Evolutionary conservation across 2,797 vertebrate genomes (phyloP).

Genomic region (Poeciliopsis turneri): DNA sequence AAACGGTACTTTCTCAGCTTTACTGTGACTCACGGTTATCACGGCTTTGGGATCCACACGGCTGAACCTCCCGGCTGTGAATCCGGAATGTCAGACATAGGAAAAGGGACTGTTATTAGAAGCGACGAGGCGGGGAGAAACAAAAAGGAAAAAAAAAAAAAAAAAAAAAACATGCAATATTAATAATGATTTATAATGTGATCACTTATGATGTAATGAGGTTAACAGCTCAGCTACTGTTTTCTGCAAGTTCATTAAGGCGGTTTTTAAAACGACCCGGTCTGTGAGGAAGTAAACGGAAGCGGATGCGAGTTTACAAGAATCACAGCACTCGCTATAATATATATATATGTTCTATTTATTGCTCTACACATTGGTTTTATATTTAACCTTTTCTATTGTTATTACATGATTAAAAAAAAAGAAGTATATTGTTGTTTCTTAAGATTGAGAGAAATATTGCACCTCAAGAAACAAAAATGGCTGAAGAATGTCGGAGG

Average conservation of each 20-base stretch:
- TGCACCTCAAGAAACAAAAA: slow-evolving; percentile 83
- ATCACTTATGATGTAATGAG: slow-evolving; percentile 42
- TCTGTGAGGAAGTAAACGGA: slow-evolving; percentile 50
- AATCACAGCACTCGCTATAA: slow-evolving; percentile 63
- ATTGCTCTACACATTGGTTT: slow-evolving; percentile 80
- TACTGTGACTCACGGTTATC: slow-evolving; percentile 65
- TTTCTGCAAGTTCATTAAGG: slow-evolving; percentile 50
- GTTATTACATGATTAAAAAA: slow-evolving; percentile 68
- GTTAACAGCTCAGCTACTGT: slow-evolving; percentile 42
- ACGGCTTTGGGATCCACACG: slow-evolving; percentile 49
- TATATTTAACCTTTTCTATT: slow-evolving; percentile 81
- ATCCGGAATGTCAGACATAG: slow-evolving; percentile 45
- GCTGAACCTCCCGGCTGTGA: slow-evolving; percentile 40
- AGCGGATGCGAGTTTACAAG: slow-evolving; percentile 66
- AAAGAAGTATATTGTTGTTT: slow-evolving; percentile 61
- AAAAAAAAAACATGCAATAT: slow-evolving; percentile 27
- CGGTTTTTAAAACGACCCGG: slow-evolving; percentile 39
- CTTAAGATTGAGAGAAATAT: slow-evolving; percentile 77
- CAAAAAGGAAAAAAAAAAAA: too few relatives aligned
- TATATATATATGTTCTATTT: slow-evolving; percentile 74
- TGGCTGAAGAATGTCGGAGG: slow-evolving; percentile 96
- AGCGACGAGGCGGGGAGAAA: background rate
- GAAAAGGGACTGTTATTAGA: background rate
- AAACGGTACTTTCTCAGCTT: slow-evolving; percentile 71
- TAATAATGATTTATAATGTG: slow-evolving; percentile 61